Conservation (phyloP, 1,140 invertebrate genomes). For the Coptotermes formosanus region DNA sequence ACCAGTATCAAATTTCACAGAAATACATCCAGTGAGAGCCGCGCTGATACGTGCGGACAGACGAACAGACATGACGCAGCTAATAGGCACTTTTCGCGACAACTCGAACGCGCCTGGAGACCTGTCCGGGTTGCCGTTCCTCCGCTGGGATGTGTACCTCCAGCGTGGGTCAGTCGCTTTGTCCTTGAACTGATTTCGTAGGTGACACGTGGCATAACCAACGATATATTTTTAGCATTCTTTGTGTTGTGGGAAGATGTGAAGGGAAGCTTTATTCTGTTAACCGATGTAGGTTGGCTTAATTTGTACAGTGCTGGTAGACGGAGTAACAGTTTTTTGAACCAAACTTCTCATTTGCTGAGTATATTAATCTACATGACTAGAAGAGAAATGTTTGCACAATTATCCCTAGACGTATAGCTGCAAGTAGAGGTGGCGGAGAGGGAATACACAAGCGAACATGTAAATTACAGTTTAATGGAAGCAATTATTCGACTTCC, state of each 20-base stretch:
- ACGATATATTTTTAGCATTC: too few species aligned
- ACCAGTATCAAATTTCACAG: too few species aligned
- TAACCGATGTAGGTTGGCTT: background rate
- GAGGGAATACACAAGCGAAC: background rate
- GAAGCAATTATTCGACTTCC: conserved; percentile 7
- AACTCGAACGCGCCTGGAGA: too few species aligned
- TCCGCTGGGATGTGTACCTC: too few species aligned
- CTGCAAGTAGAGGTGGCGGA: background rate
- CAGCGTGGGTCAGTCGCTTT: too few species aligned
- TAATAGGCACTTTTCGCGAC: too few species aligned
- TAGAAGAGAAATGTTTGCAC: background rate
- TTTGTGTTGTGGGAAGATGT: background rate
- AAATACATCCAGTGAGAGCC: too few species aligned
- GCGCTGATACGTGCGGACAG: too few species aligned
- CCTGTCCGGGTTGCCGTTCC: too few species aligned
- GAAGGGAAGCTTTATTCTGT: background rate
- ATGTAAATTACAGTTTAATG: background rate
- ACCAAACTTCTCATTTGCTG: background rate
- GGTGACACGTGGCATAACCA: too few species aligned
- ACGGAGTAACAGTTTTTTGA: background rate
- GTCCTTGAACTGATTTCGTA: too few species aligned
- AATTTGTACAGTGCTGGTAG: background rate
- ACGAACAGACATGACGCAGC: too few species aligned
- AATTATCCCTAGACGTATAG: background rate
- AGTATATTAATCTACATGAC: background rate